phyloP scores from a whole-genome alignment of 2,113 vertebrate genomes.

The Amia ocellicauda region DNA sequence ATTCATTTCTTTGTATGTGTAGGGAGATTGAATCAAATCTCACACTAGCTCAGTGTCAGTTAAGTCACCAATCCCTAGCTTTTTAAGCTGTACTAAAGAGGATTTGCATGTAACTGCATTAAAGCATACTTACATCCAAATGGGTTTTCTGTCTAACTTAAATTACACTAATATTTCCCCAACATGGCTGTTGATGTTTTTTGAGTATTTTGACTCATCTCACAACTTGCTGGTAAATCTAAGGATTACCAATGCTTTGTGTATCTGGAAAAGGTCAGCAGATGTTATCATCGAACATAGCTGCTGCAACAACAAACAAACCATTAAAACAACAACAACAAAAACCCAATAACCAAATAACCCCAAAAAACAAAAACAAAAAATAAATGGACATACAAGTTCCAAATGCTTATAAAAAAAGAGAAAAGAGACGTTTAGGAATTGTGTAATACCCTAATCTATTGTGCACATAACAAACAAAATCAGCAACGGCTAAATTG shows the following conservation, averaged over 20 bases:
- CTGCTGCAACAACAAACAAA: no score
- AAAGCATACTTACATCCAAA: neutral
- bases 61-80: no score
- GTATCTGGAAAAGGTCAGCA: slow-evolving; percentile 1
- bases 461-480: slow-evolving; percentile 27
- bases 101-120: neutral
- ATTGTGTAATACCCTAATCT: slow-evolving; percentile 9
- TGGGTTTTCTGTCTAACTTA: neutral
- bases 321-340: no score
- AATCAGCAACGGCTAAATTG: slow-evolving; percentile 20
- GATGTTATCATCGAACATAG: neutral
- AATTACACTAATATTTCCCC: no score
- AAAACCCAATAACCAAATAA: no score
- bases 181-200: neutral
- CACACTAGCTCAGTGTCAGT: no score
- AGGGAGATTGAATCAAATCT: no score
- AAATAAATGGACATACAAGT: no score
- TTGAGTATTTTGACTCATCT: neutral
- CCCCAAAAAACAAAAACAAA: no score
- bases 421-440: no score
- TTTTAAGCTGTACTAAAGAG: neutral
- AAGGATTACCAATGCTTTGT: neutral
- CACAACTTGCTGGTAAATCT: neutral
- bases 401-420: no score
- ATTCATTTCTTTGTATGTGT: no score